Evolutionary conservation across 2,113 vertebrate species (phyloP).

Genomic region (Girardinichthys multiradiatus): DNA sequence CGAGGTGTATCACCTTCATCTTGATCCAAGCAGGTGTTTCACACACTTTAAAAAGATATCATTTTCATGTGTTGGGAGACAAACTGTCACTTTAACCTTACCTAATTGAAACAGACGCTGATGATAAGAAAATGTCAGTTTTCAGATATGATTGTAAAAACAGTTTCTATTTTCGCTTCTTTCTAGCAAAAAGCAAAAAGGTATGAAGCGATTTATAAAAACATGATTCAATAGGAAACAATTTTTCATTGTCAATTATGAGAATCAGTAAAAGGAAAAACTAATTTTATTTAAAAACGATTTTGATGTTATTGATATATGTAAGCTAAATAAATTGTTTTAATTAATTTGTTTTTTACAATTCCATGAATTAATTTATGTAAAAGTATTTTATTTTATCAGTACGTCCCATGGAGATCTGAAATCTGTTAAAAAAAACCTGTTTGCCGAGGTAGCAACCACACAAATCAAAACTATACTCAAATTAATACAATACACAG

Average conservation of each 20-base stretch:
- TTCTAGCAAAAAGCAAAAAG: neutral
- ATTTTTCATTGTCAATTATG: neutral
- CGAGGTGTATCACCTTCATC: slow-evolving; percentile 10
- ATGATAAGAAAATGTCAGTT: slow-evolving; percentile 5
- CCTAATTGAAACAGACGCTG: neutral
- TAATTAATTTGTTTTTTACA: too few relatives aligned
- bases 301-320: too few relatives aligned
- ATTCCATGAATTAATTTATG: neutral
- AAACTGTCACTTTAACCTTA: slow-evolving; percentile 22
- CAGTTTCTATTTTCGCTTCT: neutral
- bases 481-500: neutral
- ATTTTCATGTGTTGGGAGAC: slow-evolving; percentile 24
- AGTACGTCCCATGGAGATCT: neutral
- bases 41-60: slow-evolving; percentile 10
- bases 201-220: neutral
- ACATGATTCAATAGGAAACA: neutral
- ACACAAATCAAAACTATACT: neutral
- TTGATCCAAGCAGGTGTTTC: slow-evolving; percentile 15
- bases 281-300: too few relatives aligned
- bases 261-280: too few relatives aligned
- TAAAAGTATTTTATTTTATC: neutral
- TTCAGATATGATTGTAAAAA: neutral
- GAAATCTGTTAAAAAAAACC: neutral
- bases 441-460: neutral
- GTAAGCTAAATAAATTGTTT: too few relatives aligned